Evolutionary conservation across 1,140 invertebrate species (phyloP).

Genomic region (Tetraneura akinire): DNA sequence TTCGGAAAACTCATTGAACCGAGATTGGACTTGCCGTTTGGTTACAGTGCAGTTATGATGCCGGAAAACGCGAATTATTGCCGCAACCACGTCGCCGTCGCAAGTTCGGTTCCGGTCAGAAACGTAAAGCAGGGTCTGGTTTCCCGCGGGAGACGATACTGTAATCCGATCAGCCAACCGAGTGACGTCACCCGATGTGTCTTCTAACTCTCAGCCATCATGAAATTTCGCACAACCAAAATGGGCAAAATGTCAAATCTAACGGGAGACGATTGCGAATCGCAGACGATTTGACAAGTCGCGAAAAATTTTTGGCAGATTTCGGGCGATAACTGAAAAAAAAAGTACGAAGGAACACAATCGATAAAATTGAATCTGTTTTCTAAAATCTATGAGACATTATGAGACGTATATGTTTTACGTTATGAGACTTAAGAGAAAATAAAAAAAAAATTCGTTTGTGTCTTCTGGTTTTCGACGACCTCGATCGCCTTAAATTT

Average conservation of each 20-base stretch:
- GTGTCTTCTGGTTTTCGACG: too few relatives aligned
- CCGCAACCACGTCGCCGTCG: neutral
- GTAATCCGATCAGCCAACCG: slow-evolving; percentile 33
- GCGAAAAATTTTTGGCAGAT: neutral
- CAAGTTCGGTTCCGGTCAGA: neutral
- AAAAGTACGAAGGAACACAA: too few relatives aligned
- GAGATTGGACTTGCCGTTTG: neutral
- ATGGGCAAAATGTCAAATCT: too few relatives aligned
- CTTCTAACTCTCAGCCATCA: too few relatives aligned
- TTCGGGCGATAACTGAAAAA: too few relatives aligned
- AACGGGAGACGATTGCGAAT: neutral
- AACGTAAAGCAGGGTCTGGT: neutral
- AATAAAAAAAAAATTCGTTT: too few relatives aligned
- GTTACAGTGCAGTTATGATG: neutral
- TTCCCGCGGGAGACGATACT: slow-evolving; percentile 8
- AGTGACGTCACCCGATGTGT: slow-evolving; percentile 34
- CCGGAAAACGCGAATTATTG: slow-evolving; percentile 17
- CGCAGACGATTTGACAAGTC: neutral
- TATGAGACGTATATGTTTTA: too few relatives aligned
- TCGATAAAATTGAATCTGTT: too few relatives aligned
- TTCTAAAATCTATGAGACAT: too few relatives aligned
- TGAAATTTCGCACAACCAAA: too few relatives aligned
- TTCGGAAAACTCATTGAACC: slow-evolving; percentile 44
- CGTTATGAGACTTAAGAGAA: too few relatives aligned
- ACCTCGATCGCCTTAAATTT: too few relatives aligned